Percentiles rank a stretch among this genome's conserved stretches.
Evolutionary conservation across 2,113 vertebrate species (phyloP).

Genomic region (Dipodomys spectabilis): DNA sequence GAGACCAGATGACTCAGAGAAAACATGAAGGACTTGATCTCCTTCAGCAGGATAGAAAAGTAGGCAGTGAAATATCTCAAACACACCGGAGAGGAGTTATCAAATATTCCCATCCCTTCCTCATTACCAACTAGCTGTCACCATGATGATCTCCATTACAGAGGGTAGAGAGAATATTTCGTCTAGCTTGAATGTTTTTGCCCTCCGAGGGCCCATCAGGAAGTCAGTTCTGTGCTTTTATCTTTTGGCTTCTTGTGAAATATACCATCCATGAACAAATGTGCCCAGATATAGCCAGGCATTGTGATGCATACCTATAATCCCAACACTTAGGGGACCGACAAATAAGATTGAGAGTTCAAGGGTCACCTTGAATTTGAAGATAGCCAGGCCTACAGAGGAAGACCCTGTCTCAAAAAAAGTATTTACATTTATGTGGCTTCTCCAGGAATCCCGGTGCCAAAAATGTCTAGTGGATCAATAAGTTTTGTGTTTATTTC

Average conservation of each 20-base stretch:
- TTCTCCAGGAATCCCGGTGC: neutral
- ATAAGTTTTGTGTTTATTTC: neutral
- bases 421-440: neutral
- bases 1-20: neutral
- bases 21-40: neutral
- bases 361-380: neutral
- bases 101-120: neutral
- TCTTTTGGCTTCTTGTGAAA: neutral
- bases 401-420: neutral
- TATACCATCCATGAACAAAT: neutral
- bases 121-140: neutral
- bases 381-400: too few species aligned
- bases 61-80: neutral
- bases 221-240: neutral
- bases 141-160: neutral
- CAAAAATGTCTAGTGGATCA: neutral
- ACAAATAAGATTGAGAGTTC: neutral
- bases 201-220: neutral
- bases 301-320: neutral
- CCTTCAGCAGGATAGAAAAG: neutral
- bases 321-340: neutral
- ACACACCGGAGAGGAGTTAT: neutral
- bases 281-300: neutral
- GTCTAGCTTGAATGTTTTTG: neutral
- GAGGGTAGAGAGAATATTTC: neutral